Evolutionary conservation across 2,113 vertebrate species (phyloP), one percentile per base, ranked within the genome.

Genomic region (Coregonus clupeaformis): DNA sequence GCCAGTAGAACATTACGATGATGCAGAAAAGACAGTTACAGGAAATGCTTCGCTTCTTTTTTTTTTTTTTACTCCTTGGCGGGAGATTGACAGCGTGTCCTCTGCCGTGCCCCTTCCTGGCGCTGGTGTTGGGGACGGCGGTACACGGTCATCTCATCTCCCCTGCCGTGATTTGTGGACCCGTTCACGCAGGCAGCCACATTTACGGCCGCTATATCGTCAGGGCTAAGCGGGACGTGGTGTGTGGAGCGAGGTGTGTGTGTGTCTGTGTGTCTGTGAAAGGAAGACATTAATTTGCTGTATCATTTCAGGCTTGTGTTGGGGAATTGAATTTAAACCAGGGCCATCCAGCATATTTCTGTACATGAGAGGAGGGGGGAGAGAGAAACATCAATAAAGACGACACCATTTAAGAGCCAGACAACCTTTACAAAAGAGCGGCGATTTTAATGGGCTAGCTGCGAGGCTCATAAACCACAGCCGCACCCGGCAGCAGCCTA

Each of bases 341-440:
- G 91, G 89, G 90, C 89, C 89, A 90, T 87, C 78, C 84, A 82
- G 81, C 87, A 92, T 90, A 90, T 90, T 86, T 82, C 85, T 83
- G 78, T 75, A 87, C 84, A 82, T 76, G 77, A 80, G 82, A 75
- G 75, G 75, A 74, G 79, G 80, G 80, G 76, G 69, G 73, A 84
- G 84, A 84, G 85, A 88, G 87, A 88, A 78, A 88, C 91, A 92
- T 92, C 91, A 91, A 94, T 93, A 93, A 93, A 90, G 88, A 86
- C 85, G 90, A 89, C 90, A 89, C 87, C 89, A 84, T 93, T 93
- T 92, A 92, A 92, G 90, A 93, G 90, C 90, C 91, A 94, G 91
- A 92, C 93, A 92, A 92, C 92, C 93, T 93, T 93, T 93, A 93
- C 92, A 92, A 93, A 92, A 93, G 89, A 93, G 90, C 91, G 80